Evolutionary conservation across 2,113 vertebrate genomes (phyloP).

Genomic region (Limnothrissa miodon): DNA sequence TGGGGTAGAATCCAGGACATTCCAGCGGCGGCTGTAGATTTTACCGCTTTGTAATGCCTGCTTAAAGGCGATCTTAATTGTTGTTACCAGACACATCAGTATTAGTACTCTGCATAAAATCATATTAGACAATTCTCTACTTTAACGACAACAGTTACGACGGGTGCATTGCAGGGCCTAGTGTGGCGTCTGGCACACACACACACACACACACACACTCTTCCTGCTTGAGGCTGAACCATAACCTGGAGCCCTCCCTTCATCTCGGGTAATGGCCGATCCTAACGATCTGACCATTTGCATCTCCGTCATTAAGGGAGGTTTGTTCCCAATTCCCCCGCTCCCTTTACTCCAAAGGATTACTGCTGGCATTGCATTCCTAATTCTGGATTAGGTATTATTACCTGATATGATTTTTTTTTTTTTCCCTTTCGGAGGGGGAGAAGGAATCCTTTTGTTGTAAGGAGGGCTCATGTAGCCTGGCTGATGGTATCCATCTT

Average conservation of each 20-base stretch:
- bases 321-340: conserved; percentile 46
- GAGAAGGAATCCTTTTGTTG: conserved; percentile 56
- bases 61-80: no score
- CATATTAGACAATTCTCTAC: no score
- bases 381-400: conserved; percentile 55
- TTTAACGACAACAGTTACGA: no score
- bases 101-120: no score
- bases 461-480: conserved; percentile 49
- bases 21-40: no score
- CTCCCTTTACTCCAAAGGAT: conserved; percentile 33
- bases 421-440: neutral
- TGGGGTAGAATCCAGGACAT: no score
- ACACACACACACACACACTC: conserved; percentile 19
- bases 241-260: conserved; percentile 32
- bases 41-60: no score
- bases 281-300: conserved; percentile 37
- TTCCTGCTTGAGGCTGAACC: neutral
- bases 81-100: no score
- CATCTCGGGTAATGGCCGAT: conserved; percentile 26
- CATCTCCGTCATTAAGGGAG: conserved; percentile 43
- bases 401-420: conserved; percentile 52
- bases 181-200: no score
- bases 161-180: no score
- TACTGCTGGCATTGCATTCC: conserved; percentile 42
- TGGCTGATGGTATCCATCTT: conserved; percentile 59